These are phyloP conservation scores for Spea multiplicata DNA, from an alignment of 2,113 vertebrate genomes.

Conservation along the genomic window DNA sequence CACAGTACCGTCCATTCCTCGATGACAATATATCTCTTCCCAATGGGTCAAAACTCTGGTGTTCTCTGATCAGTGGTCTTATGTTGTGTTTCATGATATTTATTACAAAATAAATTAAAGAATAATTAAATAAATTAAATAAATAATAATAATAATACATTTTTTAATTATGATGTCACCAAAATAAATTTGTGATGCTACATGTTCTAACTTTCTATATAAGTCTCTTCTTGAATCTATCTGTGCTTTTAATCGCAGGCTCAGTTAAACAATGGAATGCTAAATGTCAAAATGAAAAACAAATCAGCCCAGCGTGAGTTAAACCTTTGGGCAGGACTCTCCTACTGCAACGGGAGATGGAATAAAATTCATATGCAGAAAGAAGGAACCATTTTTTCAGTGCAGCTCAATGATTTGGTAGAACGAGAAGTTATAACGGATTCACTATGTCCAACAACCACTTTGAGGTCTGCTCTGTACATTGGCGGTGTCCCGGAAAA, in stretches of 20 bases:
- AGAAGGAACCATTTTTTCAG: conserved; percentile 61
- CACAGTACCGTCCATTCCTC: too few relatives aligned
- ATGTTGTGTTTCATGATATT: too few relatives aligned
- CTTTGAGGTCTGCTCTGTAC: conserved; percentile 74
- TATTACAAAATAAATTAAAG: too few relatives aligned
- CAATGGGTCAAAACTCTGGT: too few relatives aligned
- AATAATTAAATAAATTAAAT: too few relatives aligned
- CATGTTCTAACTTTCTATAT: too few relatives aligned
- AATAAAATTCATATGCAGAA: conserved; percentile 73
- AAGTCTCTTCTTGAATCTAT: conserved; percentile 10
- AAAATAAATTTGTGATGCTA: too few relatives aligned
- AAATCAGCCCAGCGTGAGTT: conserved; percentile 64
- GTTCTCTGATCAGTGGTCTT: too few relatives aligned
- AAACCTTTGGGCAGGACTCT: conserved; percentile 76
- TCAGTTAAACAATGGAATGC: conserved; percentile 76
- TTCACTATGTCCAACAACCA: conserved; percentile 53
- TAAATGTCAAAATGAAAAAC: conserved; percentile 71
- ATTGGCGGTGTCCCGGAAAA: conserved; percentile 75
- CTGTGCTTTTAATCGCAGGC: conserved; percentile 62
- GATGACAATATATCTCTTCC: too few relatives aligned
- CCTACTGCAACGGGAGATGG: conserved; percentile 86
- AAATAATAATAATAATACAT: too few relatives aligned
- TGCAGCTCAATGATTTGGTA: conserved; percentile 66
- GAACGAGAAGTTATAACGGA: conserved; percentile 54
- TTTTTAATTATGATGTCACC: too few relatives aligned